phyloP scores from a whole-genome alignment of 1,140 invertebrate genomes.

The Pomphorhynchus laevis region DNA sequence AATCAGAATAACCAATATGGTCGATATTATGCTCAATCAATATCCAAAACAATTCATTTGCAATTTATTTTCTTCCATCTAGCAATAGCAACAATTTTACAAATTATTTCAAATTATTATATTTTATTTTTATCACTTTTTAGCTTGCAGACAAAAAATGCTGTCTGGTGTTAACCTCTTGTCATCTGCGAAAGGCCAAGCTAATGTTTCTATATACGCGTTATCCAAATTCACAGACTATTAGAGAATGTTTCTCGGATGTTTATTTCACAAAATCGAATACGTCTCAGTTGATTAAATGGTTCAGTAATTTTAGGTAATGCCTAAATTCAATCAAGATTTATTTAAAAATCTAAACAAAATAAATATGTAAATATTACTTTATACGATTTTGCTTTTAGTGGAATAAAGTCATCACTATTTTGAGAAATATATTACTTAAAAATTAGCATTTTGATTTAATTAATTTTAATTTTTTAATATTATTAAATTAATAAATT shows the following conservation, averaged over 20 bases:
- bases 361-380: too few relatives aligned
- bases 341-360: too few relatives aligned
- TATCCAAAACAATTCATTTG: too few relatives aligned
- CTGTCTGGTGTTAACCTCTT: conserved; percentile 41
- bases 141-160: conserved; percentile 12
- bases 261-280: conserved; percentile 99
- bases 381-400: too few relatives aligned
- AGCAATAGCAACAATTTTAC: background rate
- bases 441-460: too few relatives aligned
- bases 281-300: conserved; percentile 97
- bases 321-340: too few relatives aligned
- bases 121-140: background rate
- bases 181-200: conserved; percentile 97
- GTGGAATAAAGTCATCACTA: too few relatives aligned
- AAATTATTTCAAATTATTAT: background rate
- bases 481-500: too few relatives aligned
- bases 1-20: too few relatives aligned
- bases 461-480: conserved; percentile 11
- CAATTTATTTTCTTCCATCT: too few relatives aligned
- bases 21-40: too few relatives aligned
- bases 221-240: conserved; percentile 76
- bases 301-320: conserved; percentile 99
- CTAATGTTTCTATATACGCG: conserved; percentile 99
- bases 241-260: conserved; percentile 99
- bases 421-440: too few relatives aligned